Conservation (phyloP, 2,113 vertebrate genomes). For the Callipepla squamata region DNA sequence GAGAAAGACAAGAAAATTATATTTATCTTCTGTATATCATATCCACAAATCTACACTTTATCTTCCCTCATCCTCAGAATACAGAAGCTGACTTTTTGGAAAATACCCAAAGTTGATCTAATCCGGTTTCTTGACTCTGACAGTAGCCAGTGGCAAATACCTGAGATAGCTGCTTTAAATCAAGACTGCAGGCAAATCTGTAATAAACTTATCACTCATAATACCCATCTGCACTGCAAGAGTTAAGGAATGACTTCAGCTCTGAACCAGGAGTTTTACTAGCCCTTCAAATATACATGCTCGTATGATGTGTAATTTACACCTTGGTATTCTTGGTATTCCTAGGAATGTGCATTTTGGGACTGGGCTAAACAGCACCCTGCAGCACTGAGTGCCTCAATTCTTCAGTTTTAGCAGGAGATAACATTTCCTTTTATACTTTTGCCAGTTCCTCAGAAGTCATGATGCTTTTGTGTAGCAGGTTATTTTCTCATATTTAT, state of each 20-base stretch:
- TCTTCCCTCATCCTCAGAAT: neutral
- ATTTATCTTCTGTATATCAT: constrained; percentile 40
- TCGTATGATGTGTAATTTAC: neutral
- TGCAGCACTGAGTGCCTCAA: neutral
- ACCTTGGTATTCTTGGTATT: neutral
- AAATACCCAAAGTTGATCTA: constrained; percentile 25
- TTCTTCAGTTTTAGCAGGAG: neutral
- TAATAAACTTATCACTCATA: neutral
- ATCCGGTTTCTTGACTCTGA: constrained; percentile 36
- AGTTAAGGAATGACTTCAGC: constrained; percentile 3
- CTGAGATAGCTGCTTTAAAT: constrained; percentile 59
- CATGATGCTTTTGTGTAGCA: neutral
- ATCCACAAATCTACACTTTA: neutral
- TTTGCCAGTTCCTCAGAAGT: neutral
- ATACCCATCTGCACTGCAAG: neutral
- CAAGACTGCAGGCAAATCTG: neutral
- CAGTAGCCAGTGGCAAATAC: constrained; percentile 59
- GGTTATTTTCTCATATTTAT: neutral
- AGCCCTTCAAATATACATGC: neutral
- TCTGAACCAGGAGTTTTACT: neutral
- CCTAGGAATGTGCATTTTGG: neutral
- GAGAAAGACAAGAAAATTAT: constrained; percentile 15
- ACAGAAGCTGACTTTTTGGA: constrained; percentile 50
- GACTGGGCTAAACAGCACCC: neutral
- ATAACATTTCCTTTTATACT: neutral